phyloP scores from a whole-genome alignment of 2,113 vertebrate species.

The Phyllostomus discolor region DNA sequence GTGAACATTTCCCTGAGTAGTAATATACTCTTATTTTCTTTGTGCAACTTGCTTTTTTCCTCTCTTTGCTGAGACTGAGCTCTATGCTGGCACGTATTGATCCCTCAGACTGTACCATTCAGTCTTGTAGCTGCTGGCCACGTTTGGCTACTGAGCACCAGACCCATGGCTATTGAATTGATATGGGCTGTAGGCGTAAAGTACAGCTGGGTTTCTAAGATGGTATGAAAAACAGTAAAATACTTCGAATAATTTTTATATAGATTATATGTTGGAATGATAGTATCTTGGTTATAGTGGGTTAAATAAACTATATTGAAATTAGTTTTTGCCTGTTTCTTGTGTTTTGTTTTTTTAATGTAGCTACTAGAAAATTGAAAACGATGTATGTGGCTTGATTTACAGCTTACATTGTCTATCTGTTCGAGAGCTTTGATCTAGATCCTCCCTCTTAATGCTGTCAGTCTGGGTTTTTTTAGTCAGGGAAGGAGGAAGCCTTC shows the following conservation, averaged over 20 bases:
- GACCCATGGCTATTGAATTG: neutral
- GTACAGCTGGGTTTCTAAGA: neutral
- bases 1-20: neutral
- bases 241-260: neutral
- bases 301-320: slow-evolving; percentile 10
- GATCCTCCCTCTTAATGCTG: neutral
- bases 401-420: neutral
- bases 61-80: neutral
- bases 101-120: neutral
- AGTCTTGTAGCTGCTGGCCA: neutral
- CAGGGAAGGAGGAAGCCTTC: neutral
- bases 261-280: neutral
- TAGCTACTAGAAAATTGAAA: neutral
- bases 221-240: neutral
- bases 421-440: neutral
- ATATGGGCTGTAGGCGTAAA: neutral
- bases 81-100: too few relatives aligned
- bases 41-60: neutral
- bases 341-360: neutral
- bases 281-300: neutral
- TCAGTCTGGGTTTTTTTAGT: neutral
- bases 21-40: neutral
- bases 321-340: neutral
- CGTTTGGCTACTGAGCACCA: neutral
- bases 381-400: accelerated